Percentiles rank a stretch among this genome's conserved stretches.
Evolutionary conservation across 2,888 invertebrate genomes (phyloP).

Genomic region (Abscondita cerata): DNA sequence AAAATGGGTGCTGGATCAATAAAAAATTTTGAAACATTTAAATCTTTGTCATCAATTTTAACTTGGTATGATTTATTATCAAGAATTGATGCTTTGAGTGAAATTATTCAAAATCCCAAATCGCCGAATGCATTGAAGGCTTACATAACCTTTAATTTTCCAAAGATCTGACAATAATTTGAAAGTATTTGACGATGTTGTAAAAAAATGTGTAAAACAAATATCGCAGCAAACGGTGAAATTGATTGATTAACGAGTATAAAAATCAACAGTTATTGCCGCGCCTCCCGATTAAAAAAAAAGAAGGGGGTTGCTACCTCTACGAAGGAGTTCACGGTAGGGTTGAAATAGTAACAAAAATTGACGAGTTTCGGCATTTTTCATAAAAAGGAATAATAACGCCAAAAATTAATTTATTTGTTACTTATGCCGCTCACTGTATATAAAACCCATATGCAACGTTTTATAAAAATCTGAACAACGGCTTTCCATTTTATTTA

Average conservation of each 20-base stretch:
- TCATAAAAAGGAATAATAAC: too few species aligned
- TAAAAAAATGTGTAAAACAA: slow-evolving; percentile 33
- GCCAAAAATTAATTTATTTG: too few species aligned
- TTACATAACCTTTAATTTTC: slow-evolving; percentile 31
- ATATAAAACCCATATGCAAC: too few species aligned
- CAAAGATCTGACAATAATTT: slow-evolving; percentile 29
- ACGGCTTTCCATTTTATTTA: too few species aligned
- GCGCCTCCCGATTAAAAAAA: slow-evolving; percentile 34
- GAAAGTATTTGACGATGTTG: slow-evolving; percentile 34
- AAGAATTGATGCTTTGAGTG: neutral
- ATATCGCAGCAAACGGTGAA: too few species aligned
- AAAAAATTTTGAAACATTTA: slow-evolving; percentile 29
- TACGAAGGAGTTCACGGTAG: too few species aligned
- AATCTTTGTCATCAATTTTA: neutral
- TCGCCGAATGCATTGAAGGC: neutral
- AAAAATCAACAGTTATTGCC: slow-evolving; percentile 34
- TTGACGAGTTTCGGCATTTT: too few species aligned
- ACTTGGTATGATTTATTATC: too few species aligned
- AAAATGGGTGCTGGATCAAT: slow-evolving; percentile 20
- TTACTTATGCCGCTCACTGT: too few species aligned
- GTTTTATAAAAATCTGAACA: too few species aligned
- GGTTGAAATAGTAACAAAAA: too few species aligned
- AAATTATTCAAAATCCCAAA: neutral
- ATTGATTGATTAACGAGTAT: too few species aligned
- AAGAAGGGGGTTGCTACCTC: slow-evolving; percentile 27